Base-by-base conservation (phyloP, 2,113 vertebrate genomes). In the Panthera leo region DNA sequence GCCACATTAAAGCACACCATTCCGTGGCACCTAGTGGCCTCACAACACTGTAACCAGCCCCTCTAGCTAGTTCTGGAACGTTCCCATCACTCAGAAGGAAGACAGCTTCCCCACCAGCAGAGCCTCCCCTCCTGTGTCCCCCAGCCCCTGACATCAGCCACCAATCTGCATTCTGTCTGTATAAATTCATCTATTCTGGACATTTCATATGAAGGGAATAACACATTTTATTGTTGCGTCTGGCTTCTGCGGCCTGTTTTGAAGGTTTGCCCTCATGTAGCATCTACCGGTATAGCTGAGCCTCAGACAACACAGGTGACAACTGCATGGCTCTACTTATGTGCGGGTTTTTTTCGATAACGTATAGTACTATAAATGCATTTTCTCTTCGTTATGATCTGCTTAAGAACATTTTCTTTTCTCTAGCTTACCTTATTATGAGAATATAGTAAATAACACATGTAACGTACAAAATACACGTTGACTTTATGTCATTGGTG, bases 251-350 rank as follows among this genome's bases (percentile, higher is more conserved):
- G 16, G 9, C 55, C 19, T 3, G 2, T 29, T 88, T 13, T 51
- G 27, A n/a, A 27, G 3, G 16, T 1, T 29, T 7, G 15, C 4
- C 9, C 55, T 10, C 2, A 1, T 2, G 61, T 11, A 2, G 36
- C 29, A 14, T 1, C 0, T 58, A 16, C 21, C 0, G 12, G 63
- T 1, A n/a, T 7, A 27, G 75, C 42, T 5, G 42, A 48, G 75
- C 14, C 42, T 18, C 2, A 15, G 18, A 48, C 14, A 31, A 48
- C 75, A 29, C 13, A 25, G 73, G 73, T 45, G 45, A 13, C 3
- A 27, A 29, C 39, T 18, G 42, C 2, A 4, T 48, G 42, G 14
- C 75, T 78, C 42, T 12, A 7, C 25, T 31, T 48, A 18, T 0
- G 15, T 31, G 75, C 4, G 4, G 75, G 18, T 31, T 78, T 45